Conservation (phyloP, 2,888 invertebrate species). For the Aporophyla nigra region DNA sequence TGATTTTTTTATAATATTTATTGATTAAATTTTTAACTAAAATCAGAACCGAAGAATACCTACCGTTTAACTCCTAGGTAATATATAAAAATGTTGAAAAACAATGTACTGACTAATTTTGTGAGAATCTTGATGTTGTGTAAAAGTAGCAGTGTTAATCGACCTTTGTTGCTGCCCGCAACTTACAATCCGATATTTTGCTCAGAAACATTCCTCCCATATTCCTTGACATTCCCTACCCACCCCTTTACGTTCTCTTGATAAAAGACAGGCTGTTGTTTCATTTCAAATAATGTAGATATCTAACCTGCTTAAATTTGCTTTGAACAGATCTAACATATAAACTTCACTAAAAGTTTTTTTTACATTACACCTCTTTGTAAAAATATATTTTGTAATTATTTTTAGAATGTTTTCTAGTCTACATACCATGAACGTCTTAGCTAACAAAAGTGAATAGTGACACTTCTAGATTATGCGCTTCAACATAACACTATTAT, state of each 20-base stretch:
- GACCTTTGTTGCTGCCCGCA: background rate
- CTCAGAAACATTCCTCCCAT: conserved; percentile 65
- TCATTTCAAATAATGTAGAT: conserved; percentile 2
- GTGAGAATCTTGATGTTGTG: background rate
- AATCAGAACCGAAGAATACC: background rate
- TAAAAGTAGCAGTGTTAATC: background rate
- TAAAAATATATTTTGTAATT: background rate
- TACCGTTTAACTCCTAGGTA: too few species aligned
- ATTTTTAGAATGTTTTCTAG: conserved; percentile 8
- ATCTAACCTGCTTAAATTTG: conserved; percentile 18
- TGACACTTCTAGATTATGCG: conserved; percentile 16
- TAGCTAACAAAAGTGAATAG: conserved; percentile 15
- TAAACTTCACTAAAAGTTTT: background rate
- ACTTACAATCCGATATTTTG: conserved; percentile 7
- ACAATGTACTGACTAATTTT: background rate
- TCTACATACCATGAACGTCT: background rate
- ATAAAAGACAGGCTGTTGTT: conserved; percentile 61
- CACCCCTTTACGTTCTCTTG: conserved; percentile 60
- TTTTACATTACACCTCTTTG: background rate
- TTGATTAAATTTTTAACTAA: background rate
- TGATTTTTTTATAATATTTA: background rate
- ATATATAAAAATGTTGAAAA: background rate
- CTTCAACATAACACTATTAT: conserved; percentile 18
- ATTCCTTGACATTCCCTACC: conserved; percentile 51
- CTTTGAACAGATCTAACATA: conserved; percentile 1